Conservation (phyloP, 2,113 vertebrate genomes). For the Anhinga anhinga region DNA sequence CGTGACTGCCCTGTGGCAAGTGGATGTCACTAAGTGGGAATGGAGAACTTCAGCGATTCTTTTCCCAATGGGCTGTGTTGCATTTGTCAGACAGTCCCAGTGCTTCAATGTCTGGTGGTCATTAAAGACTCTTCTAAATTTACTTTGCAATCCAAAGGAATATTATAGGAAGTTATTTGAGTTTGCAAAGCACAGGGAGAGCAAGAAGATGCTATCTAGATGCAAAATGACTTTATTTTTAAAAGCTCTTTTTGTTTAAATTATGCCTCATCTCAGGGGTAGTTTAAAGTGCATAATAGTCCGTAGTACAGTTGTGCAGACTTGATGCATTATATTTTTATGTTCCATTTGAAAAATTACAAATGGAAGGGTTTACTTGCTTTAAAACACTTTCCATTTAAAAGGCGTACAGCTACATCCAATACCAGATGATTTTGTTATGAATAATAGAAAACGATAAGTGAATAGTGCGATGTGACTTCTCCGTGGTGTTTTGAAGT, state of each 20-base stretch:
- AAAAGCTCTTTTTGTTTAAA: conserved; percentile 5
- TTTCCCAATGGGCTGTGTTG: background rate
- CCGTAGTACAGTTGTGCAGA: background rate
- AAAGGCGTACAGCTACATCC: background rate
- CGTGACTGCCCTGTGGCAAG: background rate
- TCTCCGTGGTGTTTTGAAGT: background rate
- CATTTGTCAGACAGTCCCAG: background rate
- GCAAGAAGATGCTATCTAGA: background rate
- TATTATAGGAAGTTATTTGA: background rate
- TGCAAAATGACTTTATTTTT: background rate
- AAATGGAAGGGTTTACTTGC: background rate
- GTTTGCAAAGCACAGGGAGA: background rate
- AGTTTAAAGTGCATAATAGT: background rate
- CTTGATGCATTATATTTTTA: background rate
- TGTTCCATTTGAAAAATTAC: background rate
- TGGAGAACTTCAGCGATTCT: background rate
- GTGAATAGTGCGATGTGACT: background rate
- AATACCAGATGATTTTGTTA: background rate
- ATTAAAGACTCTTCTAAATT: background rate
- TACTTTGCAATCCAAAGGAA: background rate
- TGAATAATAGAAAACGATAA: background rate
- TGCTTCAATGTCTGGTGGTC: background rate
- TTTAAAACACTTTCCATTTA: background rate
- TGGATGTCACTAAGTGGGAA: background rate
- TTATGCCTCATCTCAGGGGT: background rate